phyloP scores from a whole-genome alignment of 35 echinoderm and acorn worm species.

The Lytechinus pictus region DNA sequence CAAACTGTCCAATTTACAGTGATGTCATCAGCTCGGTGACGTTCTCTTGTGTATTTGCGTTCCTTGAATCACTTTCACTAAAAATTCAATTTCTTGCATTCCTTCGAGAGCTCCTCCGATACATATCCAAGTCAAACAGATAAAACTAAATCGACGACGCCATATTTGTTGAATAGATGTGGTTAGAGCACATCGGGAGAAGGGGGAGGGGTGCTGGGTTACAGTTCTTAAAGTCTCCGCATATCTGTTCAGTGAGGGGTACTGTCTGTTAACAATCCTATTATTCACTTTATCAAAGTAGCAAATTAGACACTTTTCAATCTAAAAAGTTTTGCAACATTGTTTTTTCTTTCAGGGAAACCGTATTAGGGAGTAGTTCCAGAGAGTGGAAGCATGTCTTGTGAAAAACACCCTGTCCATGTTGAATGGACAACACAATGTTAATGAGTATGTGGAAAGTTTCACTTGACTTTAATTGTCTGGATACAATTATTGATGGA shows the following conservation, averaged over 20 bases:
- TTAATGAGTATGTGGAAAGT: too few species aligned
- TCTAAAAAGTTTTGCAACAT: not conserved
- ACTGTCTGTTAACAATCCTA: too few species aligned
- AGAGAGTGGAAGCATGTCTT: too few species aligned
- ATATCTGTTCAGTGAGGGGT: too few species aligned
- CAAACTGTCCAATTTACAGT: not conserved
- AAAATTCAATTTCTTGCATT: not conserved
- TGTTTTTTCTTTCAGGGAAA: not conserved
- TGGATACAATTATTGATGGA: too few species aligned
- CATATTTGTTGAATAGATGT: not conserved
- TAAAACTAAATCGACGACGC: not conserved
- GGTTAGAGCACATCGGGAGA: not conserved
- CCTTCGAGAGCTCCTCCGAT: not conserved
- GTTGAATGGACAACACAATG: too few species aligned
- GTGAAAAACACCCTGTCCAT: too few species aligned
- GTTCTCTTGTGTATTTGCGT: not conserved
- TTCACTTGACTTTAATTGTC: too few species aligned
- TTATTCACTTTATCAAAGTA: too few species aligned
- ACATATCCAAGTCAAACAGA: not conserved
- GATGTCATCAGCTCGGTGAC: not conserved
- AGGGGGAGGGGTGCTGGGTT: not conserved
- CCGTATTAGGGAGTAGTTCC: too few species aligned
- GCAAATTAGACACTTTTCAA: too few species aligned
- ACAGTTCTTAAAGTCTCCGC: not conserved
- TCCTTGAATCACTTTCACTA: not conserved